Base-by-base conservation (phyloP, 2,888 invertebrate species). In the Polydrusus pterygomalis region DNA sequence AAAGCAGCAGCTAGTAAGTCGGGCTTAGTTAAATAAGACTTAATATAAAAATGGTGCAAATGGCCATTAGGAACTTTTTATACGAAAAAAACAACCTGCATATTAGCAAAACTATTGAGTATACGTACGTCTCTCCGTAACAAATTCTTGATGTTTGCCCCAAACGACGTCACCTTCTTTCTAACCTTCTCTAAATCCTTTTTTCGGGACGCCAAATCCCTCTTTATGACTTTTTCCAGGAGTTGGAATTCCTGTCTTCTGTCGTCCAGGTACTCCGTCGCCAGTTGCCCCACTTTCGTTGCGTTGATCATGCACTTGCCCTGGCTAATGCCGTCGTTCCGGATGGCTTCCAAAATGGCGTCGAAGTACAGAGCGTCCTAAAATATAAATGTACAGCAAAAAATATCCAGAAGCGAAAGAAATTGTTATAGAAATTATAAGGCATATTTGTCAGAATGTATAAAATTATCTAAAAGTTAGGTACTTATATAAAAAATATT, bases 281-380 rank as follows among this genome's bases (percentile, higher is more conserved):
- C 92, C 0, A 92, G 85, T 82, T 93, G 93, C 0, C 93, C 93
- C 88, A 93, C 90, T 81, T 91, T 89, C 0, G 91, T 92, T 0
- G 92, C 91, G 20, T 90, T 90, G 84, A 92, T 89, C 80, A 93
- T 88, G 77, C 92, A 90, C 81, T 90, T 90, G 54, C 91, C 90
- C 85, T 93, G 93, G 10, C 89, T 88, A 49, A 89, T 86, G 75
- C 90, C 90, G 82, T 93, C 92, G 30, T 89, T 82, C 80, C 90
- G 89, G 60, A 93, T 84, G 0, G 90, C 89, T 45, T 89, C 89
- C 69, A 93, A 83, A 2, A 93, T 90, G 0, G 90, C 90, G 60
- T 92, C 91, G 80, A 91, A 93, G 82, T 92, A 92, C 8, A 91
- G 88, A 0, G 91, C 89, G 82, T 93, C 93, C 93, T 92, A 47